Evolutionary conservation across 2,797 vertebrate genomes (phyloP), one percentile per base, ranked within the genome.

Genomic region (Prionace glauca): DNA sequence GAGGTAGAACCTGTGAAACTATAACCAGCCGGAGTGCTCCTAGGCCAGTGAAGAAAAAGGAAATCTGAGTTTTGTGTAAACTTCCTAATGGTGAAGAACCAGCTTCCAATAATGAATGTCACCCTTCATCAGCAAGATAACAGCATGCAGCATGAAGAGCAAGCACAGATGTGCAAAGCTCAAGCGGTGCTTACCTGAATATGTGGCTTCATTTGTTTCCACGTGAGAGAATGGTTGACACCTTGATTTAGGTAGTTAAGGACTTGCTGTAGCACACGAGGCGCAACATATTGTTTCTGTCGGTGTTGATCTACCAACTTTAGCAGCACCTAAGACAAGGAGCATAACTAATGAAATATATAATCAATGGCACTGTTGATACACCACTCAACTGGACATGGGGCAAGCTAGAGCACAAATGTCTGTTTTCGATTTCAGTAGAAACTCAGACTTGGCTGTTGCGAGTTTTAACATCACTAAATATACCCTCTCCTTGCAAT

Each of bases 171-270:
- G 26, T 4, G 62, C 74, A 69, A 81, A 62, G 14, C 36, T 69
- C 41, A 77, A 60, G 26, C 32, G 91, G 8, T 74, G 96, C 97
- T 96, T 16, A 99, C 99, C 98, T 98, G 98, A 96, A 99, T 99
- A 96, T 99, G 99, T 0, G 99, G 99, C 96, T 99, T 99, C 98
- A 99, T 98, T 96, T 99, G 98, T 96, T 99, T 99, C 99, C 99
- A 99, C 0, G 99, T 99, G 69, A 99, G 96, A 3, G 99, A 98
- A 96, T 99, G 99, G 9, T 98, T 98, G 20, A 98, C 96, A 0
- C 98, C 97, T 96, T 99, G 99, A 96, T 98, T 99, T 96, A 99
- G 97, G 96, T 99, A 99, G 97, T 98, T 99, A 93, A 99, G 97
- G 0, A 98, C 97, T 96, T 99, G 99, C 97, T 99, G 99, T 96